Percentiles rank a stretch among this genome's conserved stretches.
Conservation (phyloP, 2,888 invertebrate species). For the Rhimphoctona megacephalus region DNA sequence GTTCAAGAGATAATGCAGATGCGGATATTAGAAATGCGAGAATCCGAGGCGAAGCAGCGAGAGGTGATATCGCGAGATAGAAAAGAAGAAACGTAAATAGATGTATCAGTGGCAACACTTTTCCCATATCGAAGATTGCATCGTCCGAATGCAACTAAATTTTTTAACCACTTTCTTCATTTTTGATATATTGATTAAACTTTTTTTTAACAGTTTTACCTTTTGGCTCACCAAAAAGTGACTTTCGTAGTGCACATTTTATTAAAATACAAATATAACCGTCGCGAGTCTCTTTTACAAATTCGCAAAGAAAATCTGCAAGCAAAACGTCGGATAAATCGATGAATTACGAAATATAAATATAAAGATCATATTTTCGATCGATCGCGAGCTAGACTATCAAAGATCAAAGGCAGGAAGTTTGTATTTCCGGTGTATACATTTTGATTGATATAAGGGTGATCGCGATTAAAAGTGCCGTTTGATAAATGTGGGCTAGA, state of each 20-base stretch:
- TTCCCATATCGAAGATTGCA: background rate
- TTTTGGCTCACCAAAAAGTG: too few species aligned
- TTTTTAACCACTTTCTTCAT: too few species aligned
- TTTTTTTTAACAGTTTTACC: too few species aligned
- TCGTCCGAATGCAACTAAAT: background rate
- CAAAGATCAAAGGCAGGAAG: constrained; percentile 14
- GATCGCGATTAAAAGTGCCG: constrained; percentile 32
- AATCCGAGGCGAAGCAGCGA: constrained; percentile 1
- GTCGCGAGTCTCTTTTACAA: too few species aligned
- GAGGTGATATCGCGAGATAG: constrained; percentile 26
- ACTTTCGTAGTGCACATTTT: too few species aligned
- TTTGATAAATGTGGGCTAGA: constrained; percentile 19
- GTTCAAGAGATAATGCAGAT: constrained; percentile 30
- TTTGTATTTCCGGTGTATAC: constrained; percentile 29
- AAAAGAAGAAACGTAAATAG: constrained; percentile 46
- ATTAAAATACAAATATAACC: too few species aligned
- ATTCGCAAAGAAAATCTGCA: background rate
- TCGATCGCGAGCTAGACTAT: background rate
- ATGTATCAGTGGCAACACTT: constrained; percentile 36
- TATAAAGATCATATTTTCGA: background rate
- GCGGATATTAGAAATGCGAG: constrained; percentile 20
- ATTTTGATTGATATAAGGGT: constrained; percentile 24
- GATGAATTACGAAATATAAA: too few species aligned
- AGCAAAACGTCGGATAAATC: background rate
- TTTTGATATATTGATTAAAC: background rate